Evolutionary conservation across 2,888 invertebrate genomes (phyloP).

Genomic region (Cerastis leucographa): DNA sequence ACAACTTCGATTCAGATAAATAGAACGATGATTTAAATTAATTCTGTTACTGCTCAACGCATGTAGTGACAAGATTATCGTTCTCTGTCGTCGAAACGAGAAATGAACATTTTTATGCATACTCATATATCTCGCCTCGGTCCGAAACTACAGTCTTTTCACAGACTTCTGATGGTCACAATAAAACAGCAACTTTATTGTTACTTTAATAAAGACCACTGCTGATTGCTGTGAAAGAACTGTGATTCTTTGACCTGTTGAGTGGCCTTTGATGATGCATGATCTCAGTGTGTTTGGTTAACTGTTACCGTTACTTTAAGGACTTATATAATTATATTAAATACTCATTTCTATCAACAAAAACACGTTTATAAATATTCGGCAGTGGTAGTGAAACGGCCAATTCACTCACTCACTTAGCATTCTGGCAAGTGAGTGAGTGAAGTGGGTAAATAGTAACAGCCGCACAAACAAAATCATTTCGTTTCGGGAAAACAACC

Average conservation of each 20-base stretch:
- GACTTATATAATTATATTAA: too few species aligned
- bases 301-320: too few species aligned
- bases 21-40: not conserved
- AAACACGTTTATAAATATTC: too few species aligned
- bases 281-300: not conserved
- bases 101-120: not conserved
- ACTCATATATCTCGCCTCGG: not conserved
- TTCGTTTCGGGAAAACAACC: constrained; percentile 1
- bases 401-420: too few species aligned
- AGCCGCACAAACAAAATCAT: not conserved
- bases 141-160: not conserved
- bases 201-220: not conserved
- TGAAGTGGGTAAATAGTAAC: too few species aligned
- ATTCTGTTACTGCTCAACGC: not conserved
- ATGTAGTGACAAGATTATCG: too few species aligned
- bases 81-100: not conserved
- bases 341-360: too few species aligned
- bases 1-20: not conserved
- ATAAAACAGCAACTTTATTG: not conserved
- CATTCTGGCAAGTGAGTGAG: too few species aligned
- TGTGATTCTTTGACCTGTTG: not conserved
- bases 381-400: too few species aligned
- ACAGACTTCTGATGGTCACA: not conserved
- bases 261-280: not conserved
- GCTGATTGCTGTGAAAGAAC: not conserved